Evolutionary conservation across 2,797 vertebrate genomes (phyloP), one percentile per base, ranked within the genome.

Genomic region (Lophius americanus): DNA sequence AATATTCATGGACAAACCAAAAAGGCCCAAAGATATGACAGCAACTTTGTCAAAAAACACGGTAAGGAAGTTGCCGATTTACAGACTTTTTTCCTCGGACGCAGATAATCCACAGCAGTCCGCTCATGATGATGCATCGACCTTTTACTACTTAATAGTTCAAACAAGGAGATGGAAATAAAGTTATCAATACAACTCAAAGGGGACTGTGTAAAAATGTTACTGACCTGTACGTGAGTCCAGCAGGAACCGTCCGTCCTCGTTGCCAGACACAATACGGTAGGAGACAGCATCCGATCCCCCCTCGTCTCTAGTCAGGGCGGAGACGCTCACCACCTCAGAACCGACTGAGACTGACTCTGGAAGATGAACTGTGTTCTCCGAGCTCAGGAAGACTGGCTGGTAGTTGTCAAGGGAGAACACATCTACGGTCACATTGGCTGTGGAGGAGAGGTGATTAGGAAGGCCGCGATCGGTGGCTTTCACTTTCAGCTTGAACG

Each of bases 381-480:
- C 96, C 0, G 94, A 84, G 79, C 79, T 94, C 72, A 95, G 90
- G 75, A 99, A 99, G 74, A 98, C 88, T 0, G 96, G 97, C 84
- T 96, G 93, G 72, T 98, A 98, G 60, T 98, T 93, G 1, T 94
- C 95, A 9, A 99, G 93, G 68, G 96, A 95, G 46, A 98, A 95
- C 39, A 99, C 93, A 0, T 96, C 94, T 56, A 99, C 92, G 0
- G 95, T 94, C 76, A 99, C 92, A 0, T 93, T 95, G 86, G 94
- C 92, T 0, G 95, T 56, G 0, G 96, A 93, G 47, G 93, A 94
- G n/a, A 97, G 94, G 0, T 96, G 94, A 2, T 85, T 86, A 0
- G 96, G 97, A 43, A 90, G 91, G 33, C 97, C 98, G 3, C 94
- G 93, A 76, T 99, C 98, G 0, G 94, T 95, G 67, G 97, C 98